These are phyloP conservation scores for Synanthedon andrenaeformis DNA, from an alignment of 2,888 invertebrate species.

Conservation along the genomic window DNA sequence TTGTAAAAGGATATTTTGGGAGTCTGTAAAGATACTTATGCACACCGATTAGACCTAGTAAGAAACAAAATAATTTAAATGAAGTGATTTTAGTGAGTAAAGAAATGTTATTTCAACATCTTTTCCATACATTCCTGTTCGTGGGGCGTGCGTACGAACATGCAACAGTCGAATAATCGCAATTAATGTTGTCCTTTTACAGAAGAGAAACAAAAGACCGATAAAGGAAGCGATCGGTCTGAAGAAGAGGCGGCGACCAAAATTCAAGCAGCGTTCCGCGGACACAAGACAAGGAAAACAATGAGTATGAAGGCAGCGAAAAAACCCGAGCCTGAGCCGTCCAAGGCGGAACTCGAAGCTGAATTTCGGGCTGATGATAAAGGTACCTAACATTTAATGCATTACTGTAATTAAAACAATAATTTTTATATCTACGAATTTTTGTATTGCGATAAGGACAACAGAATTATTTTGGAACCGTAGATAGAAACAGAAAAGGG, in stretches of 20 bases:
- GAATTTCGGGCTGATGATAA: constrained; percentile 85
- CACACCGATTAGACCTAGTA: too few relatives aligned
- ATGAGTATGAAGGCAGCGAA: constrained; percentile 79
- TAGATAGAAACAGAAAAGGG: too few relatives aligned
- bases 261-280: constrained; percentile 90
- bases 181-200: constrained; percentile 1
- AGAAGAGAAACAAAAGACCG: constrained; percentile 22
- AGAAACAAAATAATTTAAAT: too few relatives aligned
- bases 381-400: constrained; percentile 62
- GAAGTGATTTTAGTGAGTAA: too few relatives aligned
- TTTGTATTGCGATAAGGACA: background rate
- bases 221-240: constrained; percentile 18
- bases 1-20: too few relatives aligned
- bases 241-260: constrained; percentile 82
- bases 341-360: constrained; percentile 78
- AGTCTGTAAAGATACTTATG: too few relatives aligned
- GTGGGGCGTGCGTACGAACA: too few relatives aligned
- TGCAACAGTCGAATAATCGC: too few relatives aligned
- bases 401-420: background rate
- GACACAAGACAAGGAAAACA: constrained; percentile 82
- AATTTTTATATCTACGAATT: background rate
- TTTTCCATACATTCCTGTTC: too few relatives aligned
- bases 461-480: too few relatives aligned
- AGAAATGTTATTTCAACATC: too few relatives aligned
- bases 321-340: constrained; percentile 64